phyloP scores from a whole-genome alignment of 1,140 invertebrate species.

The Phocides pigmalion region DNA sequence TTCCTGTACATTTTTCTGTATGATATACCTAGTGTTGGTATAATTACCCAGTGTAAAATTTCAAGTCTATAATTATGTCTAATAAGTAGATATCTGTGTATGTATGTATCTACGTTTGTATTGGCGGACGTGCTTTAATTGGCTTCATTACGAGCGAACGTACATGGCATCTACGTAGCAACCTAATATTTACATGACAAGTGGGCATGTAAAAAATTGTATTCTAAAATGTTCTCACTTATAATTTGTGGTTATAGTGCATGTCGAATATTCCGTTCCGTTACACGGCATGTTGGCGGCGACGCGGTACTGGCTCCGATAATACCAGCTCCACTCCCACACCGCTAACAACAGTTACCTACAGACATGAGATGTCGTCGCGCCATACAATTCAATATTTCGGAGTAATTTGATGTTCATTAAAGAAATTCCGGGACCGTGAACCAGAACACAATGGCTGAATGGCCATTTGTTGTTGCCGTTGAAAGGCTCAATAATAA shows the following conservation, averaged over 20 bases:
- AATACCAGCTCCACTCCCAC: slow-evolving; percentile 68
- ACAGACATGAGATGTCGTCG: slow-evolving; percentile 73
- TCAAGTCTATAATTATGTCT: background rate
- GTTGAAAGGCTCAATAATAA: slow-evolving; percentile 78
- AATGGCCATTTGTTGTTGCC: slow-evolving; percentile 79
- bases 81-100: background rate
- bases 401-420: slow-evolving; percentile 82
- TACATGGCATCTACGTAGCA: slow-evolving; percentile 14
- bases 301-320: slow-evolving; percentile 64
- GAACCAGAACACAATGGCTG: slow-evolving; percentile 82
- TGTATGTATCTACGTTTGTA: slow-evolving; percentile 15
- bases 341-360: slow-evolving; percentile 61
- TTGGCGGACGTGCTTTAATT: slow-evolving; percentile 22
- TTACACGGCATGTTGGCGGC: slow-evolving; percentile 68
- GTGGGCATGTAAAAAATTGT: slow-evolving; percentile 67
- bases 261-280: slow-evolving; percentile 79
- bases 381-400: slow-evolving; percentile 81
- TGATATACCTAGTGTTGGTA: no score
- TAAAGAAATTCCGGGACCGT: slow-evolving; percentile 81
- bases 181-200: slow-evolving; percentile 42
- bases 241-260: slow-evolving; percentile 82
- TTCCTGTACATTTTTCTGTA: no score
- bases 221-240: slow-evolving; percentile 81
- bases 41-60: background rate
- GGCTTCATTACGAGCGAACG: slow-evolving; percentile 10